Evolutionary conservation across 2,797 vertebrate genomes (phyloP).

Genomic region (Acomys russatus): DNA sequence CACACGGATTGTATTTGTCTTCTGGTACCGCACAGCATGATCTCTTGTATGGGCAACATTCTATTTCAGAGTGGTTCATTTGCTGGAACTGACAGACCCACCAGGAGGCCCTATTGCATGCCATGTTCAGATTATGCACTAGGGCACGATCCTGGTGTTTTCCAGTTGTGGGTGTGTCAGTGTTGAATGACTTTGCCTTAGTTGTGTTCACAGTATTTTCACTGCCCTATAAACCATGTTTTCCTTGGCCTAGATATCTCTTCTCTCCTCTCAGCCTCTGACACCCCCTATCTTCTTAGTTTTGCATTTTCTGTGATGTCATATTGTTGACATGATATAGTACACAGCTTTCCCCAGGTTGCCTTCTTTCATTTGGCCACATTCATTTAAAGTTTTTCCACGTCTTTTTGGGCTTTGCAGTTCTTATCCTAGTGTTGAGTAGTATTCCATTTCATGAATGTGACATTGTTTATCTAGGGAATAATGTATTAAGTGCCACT

Average conservation of each 20-base stretch:
- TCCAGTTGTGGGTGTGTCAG: neutral
- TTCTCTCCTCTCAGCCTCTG: neutral
- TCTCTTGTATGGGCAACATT: neutral
- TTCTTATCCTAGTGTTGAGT: constrained; percentile 3
- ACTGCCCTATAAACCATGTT: neutral
- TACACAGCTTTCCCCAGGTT: neutral
- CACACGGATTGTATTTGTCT: neutral
- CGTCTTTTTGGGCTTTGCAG: neutral
- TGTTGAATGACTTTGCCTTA: too few relatives aligned
- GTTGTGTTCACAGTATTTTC: neutral
- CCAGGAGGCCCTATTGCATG: rapidly evolving
- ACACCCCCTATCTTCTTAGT: neutral
- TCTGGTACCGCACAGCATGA: neutral
- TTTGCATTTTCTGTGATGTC: constrained; percentile 11
- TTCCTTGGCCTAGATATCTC: neutral
- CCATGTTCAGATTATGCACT: neutral
- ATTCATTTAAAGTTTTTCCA: neutral
- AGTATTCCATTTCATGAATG: constrained; percentile 16
- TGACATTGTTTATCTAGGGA: neutral
- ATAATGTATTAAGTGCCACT: neutral
- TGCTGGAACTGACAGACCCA: neutral
- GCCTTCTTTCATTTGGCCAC: constrained; percentile 1
- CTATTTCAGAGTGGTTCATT: neutral
- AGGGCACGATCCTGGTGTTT: neutral
- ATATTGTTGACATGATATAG: neutral